Conservation (phyloP, 2,888 invertebrate genomes). For the Drosophila multiciliata region DNA sequence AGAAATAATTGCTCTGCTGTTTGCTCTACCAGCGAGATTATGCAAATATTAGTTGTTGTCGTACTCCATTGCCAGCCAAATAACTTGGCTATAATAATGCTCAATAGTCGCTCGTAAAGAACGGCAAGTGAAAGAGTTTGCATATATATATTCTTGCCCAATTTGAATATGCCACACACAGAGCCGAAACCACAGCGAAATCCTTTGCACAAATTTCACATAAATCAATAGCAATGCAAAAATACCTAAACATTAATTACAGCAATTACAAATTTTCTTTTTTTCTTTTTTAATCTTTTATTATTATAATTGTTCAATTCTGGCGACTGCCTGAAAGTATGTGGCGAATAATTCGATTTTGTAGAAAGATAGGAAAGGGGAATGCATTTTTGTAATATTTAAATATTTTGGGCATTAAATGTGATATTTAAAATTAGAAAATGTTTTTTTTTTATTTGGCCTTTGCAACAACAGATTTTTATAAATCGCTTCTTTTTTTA, state of each 20-base stretch:
- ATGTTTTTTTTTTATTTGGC: background rate
- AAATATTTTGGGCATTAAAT: background rate
- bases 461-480: too few species aligned
- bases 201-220: slow-evolving; percentile 44
- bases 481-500: too few species aligned
- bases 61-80: slow-evolving; percentile 57
- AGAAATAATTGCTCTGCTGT: slow-evolving; percentile 77
- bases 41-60: slow-evolving; percentile 73
- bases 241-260: slow-evolving; percentile 23
- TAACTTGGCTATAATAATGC: slow-evolving; percentile 66
- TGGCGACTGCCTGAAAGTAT: slow-evolving; percentile 59
- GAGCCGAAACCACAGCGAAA: background rate
- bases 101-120: slow-evolving; percentile 26
- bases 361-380: background rate
- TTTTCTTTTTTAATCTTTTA: slow-evolving; percentile 12
- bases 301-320: slow-evolving; percentile 18
- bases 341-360: slow-evolving; percentile 14
- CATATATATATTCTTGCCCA: slow-evolving; percentile 58
- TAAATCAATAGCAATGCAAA: slow-evolving; percentile 54
- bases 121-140: slow-evolving; percentile 75
- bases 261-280: slow-evolving; percentile 24
- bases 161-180: slow-evolving; percentile 79
- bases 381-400: background rate
- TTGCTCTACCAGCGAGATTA: slow-evolving; percentile 68
- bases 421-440: background rate